These are phyloP conservation scores for Oxyteleia sp. DNA, from an alignment of 2,888 invertebrate genomes.

Conservation along the genomic window DNA sequence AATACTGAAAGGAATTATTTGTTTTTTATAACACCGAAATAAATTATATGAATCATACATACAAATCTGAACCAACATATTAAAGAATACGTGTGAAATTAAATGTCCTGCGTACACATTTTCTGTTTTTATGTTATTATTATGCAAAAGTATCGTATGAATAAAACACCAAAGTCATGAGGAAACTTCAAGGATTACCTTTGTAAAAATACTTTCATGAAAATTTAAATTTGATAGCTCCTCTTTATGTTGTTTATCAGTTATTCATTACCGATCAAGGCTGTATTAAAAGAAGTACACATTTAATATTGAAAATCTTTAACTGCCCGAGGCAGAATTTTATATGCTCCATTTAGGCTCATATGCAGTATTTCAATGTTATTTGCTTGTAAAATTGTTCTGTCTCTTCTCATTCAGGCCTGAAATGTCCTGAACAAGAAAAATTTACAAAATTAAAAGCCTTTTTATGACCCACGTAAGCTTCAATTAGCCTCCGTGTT, in stretches of 20 bases:
- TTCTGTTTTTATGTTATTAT: slow-evolving; percentile 33
- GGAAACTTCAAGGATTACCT: slow-evolving; percentile 39
- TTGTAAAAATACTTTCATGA: slow-evolving; percentile 50
- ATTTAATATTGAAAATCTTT: slow-evolving; percentile 1
- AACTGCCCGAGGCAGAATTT: too few relatives aligned
- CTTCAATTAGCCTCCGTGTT: too few relatives aligned
- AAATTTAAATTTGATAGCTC: slow-evolving; percentile 51
- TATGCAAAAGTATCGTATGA: slow-evolving; percentile 50
- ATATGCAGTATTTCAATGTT: too few relatives aligned
- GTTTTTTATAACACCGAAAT: not conserved
- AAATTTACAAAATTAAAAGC: too few relatives aligned
- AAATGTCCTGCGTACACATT: not conserved
- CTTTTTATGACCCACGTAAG: too few relatives aligned
- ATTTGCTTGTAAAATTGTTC: too few relatives aligned
- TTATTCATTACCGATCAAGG: slow-evolving; percentile 49
- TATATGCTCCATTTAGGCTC: too few relatives aligned
- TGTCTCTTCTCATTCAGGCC: too few relatives aligned
- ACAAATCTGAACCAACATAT: not conserved
- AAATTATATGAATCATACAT: slow-evolving; percentile 13
- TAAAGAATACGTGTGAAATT: not conserved
- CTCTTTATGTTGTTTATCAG: slow-evolving; percentile 41
- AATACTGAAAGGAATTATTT: too few relatives aligned
- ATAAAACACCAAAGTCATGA: slow-evolving; percentile 35
- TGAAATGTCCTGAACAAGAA: too few relatives aligned
- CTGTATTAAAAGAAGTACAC: slow-evolving; percentile 16